Percentiles rank a stretch among this genome's conserved stretches.
Evolutionary conservation across 1,140 invertebrate genomes (phyloP).

Genomic region (Zaprionus nigranus): DNA sequence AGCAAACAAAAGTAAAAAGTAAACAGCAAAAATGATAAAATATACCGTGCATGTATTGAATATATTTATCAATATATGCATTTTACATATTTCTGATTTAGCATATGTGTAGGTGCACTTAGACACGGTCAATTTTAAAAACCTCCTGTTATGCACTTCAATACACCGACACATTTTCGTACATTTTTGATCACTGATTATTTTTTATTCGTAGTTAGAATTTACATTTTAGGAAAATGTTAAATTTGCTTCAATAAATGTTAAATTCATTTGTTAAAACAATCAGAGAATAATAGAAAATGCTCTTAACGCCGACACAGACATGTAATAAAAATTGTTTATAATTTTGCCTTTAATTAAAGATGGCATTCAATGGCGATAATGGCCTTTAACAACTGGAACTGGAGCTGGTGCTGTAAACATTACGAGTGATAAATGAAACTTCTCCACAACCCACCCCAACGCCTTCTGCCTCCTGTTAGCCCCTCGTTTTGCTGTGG

Average conservation of each 20-base stretch:
- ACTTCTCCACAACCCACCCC: neutral
- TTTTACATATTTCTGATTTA: neutral
- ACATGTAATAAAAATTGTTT: neutral
- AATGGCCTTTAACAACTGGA: neutral
- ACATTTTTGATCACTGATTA: neutral
- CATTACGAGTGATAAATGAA: constrained; percentile 25
- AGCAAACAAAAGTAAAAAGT: neutral
- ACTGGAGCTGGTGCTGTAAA: constrained; percentile 3
- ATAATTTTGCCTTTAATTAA: neutral
- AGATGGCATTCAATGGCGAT: neutral
- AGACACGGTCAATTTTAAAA: neutral
- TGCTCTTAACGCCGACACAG: neutral
- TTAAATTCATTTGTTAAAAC: neutral
- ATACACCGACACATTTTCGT: neutral
- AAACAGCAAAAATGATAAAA: neutral
- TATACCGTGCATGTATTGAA: neutral
- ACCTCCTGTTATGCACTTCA: neutral
- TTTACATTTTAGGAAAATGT: neutral
- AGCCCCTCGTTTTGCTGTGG: neutral
- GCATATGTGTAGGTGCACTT: neutral
- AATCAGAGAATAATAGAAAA: neutral
- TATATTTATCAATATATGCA: neutral
- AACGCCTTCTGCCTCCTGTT: neutral
- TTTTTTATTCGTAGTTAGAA: neutral
- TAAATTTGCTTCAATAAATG: neutral